Percentiles rank a stretch among this genome's conserved stretches.
Conservation (phyloP, 2,888 invertebrate genomes). For the Tillus elongatus region DNA sequence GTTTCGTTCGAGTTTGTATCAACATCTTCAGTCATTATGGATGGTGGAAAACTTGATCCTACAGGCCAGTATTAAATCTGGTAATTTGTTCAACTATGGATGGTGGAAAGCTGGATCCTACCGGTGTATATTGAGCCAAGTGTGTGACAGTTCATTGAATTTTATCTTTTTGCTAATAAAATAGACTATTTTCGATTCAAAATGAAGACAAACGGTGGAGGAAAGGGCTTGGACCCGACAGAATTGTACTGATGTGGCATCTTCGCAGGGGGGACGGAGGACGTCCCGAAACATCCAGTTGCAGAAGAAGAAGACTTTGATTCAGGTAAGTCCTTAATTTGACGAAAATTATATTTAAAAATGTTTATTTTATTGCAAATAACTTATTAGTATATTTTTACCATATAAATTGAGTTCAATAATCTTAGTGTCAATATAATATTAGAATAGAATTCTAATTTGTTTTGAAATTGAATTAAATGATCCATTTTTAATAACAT, state of each 20-base stretch:
- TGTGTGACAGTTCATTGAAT: slow-evolving; percentile 14
- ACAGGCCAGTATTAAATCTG: slow-evolving; percentile 38
- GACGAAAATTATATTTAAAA: too few relatives aligned
- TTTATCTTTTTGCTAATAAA: slow-evolving; percentile 4
- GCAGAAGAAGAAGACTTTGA: slow-evolving; percentile 41
- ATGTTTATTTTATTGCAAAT: too few relatives aligned
- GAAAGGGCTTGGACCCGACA: slow-evolving; percentile 38
- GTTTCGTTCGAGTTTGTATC: too few relatives aligned
- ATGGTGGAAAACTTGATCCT: slow-evolving; percentile 40
- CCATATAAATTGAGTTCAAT: too few relatives aligned
- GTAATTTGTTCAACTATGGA: slow-evolving; percentile 30
- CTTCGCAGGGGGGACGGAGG: slow-evolving; percentile 40
- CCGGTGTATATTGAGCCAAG: slow-evolving; percentile 36
- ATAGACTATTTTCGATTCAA: not conserved
- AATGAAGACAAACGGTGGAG: slow-evolving; percentile 17
- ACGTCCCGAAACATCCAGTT: slow-evolving; percentile 42
- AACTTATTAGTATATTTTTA: too few relatives aligned
- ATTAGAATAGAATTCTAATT: too few relatives aligned
- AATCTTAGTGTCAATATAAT: too few relatives aligned
- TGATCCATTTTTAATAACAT: too few relatives aligned
- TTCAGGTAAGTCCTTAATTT: too few relatives aligned
- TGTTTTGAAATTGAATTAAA: too few relatives aligned
- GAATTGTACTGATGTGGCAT: slow-evolving; percentile 42
- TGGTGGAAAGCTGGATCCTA: slow-evolving; percentile 40
- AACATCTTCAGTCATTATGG: slow-evolving; percentile 31